These are phyloP conservation scores for Myotis pilosus DNA, from an alignment of 2,797 vertebrate genomes.

Conservation along the genomic window DNA sequence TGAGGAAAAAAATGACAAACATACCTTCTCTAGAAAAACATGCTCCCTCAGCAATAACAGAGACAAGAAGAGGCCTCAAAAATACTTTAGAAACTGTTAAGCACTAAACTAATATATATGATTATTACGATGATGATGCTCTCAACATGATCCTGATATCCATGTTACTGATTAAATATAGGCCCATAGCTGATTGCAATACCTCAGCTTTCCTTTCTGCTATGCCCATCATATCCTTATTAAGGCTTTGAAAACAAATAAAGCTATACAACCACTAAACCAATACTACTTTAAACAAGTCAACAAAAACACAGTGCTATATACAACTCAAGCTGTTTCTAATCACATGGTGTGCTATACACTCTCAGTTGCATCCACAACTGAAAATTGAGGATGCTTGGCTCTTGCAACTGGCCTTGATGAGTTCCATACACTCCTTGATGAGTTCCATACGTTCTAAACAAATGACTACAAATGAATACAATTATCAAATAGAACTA, in stretches of 20 bases:
- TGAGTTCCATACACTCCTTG: not conserved
- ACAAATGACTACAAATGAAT: slow-evolving; percentile 28
- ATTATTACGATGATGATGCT: not conserved
- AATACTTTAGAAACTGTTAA: slow-evolving; percentile 20
- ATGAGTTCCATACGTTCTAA: not conserved
- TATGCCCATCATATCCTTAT: not conserved
- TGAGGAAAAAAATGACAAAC: not conserved
- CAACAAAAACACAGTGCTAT: not conserved
- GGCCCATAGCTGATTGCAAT: not conserved
- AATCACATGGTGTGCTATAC: not conserved
- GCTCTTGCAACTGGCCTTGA: slow-evolving; percentile 28
- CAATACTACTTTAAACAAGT: slow-evolving; percentile 36
- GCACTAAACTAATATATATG: not conserved
- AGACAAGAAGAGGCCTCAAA: not conserved
- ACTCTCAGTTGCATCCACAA: not conserved
- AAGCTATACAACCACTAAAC: not conserved
- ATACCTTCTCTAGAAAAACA: not conserved
- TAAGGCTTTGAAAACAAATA: slow-evolving; percentile 25
- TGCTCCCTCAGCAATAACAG: not conserved
- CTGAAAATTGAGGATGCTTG: slow-evolving; percentile 18
- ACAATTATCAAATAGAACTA: slow-evolving; percentile 15
- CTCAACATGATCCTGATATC: not conserved
- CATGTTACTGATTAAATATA: not conserved
- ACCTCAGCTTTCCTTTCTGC: not conserved
- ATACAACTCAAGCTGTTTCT: slow-evolving; percentile 27